These are phyloP conservation scores for Oscheius sp. DNA, from an alignment of 2,888 invertebrate species.

Conservation along the genomic window DNA sequence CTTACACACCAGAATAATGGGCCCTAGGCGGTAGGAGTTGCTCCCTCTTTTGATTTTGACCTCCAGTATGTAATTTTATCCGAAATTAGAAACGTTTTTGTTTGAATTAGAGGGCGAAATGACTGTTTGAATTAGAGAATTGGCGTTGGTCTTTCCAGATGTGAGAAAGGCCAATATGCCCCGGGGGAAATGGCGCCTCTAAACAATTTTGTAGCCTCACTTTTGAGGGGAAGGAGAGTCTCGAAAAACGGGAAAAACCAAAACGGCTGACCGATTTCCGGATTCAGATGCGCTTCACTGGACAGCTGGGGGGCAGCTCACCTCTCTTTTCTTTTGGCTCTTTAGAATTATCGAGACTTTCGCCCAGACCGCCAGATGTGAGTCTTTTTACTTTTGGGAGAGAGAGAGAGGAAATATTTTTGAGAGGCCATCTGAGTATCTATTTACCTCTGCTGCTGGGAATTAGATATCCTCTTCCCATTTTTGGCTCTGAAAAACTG, in stretches of 20 bases:
- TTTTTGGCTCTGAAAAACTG: background rate
- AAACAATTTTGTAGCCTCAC: background rate
- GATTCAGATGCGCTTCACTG: conserved; percentile 22
- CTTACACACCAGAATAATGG: background rate
- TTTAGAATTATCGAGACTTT: too few relatives aligned
- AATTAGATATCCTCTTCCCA: background rate
- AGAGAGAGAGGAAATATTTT: too few relatives aligned
- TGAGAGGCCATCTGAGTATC: too few relatives aligned
- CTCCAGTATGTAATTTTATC: too few relatives aligned
- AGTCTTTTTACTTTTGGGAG: too few relatives aligned
- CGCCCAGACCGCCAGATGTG: too few relatives aligned
- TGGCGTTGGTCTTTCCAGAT: background rate
- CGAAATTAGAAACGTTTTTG: background rate
- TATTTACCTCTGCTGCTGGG: too few relatives aligned
- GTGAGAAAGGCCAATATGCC: conserved; percentile 17
- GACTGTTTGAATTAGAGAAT: too few relatives aligned
- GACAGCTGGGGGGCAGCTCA: background rate
- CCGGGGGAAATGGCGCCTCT: conserved; percentile 1
- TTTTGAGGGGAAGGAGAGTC: background rate
- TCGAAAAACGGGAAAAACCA: background rate
- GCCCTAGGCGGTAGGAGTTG: background rate
- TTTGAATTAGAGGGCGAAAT: too few relatives aligned
- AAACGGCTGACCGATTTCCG: conserved; percentile 19
- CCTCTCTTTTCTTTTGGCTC: background rate
- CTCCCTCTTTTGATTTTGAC: too few relatives aligned